phyloP scores from a whole-genome alignment of 2,113 vertebrate genomes.

The Pomatorhinus ruficollis region DNA sequence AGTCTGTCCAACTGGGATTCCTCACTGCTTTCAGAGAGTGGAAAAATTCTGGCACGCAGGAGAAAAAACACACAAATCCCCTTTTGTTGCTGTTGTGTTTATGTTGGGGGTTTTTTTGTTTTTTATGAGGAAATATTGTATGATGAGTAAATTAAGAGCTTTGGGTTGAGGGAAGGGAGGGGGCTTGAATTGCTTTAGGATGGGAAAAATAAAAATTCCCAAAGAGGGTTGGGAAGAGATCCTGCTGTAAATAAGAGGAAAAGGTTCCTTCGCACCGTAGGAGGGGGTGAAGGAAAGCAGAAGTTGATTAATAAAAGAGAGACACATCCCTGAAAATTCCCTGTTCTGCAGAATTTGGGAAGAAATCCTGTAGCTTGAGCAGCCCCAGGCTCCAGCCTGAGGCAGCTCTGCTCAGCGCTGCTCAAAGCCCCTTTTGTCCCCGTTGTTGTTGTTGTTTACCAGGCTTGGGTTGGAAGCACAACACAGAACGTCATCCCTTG shows the following conservation, averaged over 20 bases:
- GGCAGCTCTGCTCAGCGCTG: not conserved
- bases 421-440: conserved; percentile 55
- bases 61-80: not conserved
- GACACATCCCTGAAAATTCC: not conserved
- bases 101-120: no score
- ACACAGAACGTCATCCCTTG: not conserved
- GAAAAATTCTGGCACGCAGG: not conserved
- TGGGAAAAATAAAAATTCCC: not conserved
- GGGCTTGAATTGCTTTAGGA: not conserved
- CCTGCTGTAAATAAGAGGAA: not conserved
- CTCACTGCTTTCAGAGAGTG: not conserved
- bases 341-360: not conserved
- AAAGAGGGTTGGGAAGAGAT: not conserved
- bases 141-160: not conserved
- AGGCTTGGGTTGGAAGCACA: not conserved
- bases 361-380: not conserved
- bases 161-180: not conserved
- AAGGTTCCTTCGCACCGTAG: not conserved
- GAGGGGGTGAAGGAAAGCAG: not conserved
- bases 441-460: conserved; percentile 26
- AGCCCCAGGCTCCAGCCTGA: not conserved
- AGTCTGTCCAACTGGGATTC: not conserved
- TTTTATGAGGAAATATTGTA: not conserved
- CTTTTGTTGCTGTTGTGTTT: not conserved
- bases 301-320: not conserved